phyloP scores from a whole-genome alignment of 2,797 vertebrate species.

The Cottoperca gobio region DNA sequence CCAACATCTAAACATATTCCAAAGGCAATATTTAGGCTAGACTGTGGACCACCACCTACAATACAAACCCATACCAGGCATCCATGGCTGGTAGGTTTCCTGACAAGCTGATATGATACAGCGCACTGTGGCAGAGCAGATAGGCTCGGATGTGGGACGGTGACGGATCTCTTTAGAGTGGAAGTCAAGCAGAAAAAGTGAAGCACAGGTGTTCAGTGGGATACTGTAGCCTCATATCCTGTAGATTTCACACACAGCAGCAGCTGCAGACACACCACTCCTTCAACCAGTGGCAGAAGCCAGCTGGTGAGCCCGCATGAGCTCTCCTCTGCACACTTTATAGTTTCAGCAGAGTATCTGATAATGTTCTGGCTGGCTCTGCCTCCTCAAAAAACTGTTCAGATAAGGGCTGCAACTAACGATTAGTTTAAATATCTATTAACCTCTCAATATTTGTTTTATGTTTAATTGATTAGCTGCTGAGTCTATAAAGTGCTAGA shows the following conservation, averaged over 20 bases:
- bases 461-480: background rate
- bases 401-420: background rate
- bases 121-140: slow-evolving; percentile 46
- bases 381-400: slow-evolving; percentile 26
- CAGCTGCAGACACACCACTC: slow-evolving; percentile 70
- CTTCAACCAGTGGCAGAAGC: slow-evolving; percentile 37
- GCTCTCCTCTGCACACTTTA: slow-evolving; percentile 34
- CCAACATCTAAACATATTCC: slow-evolving; percentile 34
- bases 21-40: slow-evolving; percentile 53
- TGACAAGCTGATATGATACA: slow-evolving; percentile 53
- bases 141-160: slow-evolving; percentile 66
- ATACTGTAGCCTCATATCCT: slow-evolving; percentile 74
- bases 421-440: background rate
- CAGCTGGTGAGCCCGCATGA: slow-evolving; percentile 72
- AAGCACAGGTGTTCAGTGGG: slow-evolving; percentile 83
- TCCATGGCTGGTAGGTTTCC: slow-evolving; percentile 57
- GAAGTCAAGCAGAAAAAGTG: slow-evolving; percentile 80
- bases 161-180: slow-evolving; percentile 79
- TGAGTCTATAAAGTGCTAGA: background rate
- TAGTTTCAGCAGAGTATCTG: slow-evolving; percentile 40
- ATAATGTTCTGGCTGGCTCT: slow-evolving; percentile 31
- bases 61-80: slow-evolving; percentile 41
- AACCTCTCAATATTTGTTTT: no score
- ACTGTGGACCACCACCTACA: slow-evolving; percentile 23
- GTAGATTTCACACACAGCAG: slow-evolving; percentile 53